Base-by-base conservation (phyloP, 2,797 vertebrate genomes). In the Dermochelys coriacea region DNA sequence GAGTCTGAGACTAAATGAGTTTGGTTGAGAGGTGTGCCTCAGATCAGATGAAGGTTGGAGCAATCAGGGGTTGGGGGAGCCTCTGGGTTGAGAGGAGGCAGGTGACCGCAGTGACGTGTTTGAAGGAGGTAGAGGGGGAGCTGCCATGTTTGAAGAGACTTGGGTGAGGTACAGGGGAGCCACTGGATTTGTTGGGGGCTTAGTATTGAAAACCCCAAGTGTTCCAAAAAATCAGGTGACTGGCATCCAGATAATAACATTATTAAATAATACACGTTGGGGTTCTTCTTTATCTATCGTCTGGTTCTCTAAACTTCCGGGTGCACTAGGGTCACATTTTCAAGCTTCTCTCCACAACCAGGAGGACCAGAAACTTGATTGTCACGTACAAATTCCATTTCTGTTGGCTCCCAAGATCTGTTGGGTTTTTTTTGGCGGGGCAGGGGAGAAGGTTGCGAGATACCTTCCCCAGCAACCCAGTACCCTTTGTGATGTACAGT, bases 371-470 rank as follows among this genome's bases (percentile, higher is more conserved):
- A 85, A 75, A 54, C 19, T 14, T 1, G 1, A 84, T n/a, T 23
- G 75, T 59, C 34, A 14, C 47, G 80, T 59, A 41, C 41, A 41
- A 41, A 41, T 54, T 4, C 6, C 0, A 0, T 31, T 8, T 3
- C 37, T 1, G 0, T 0, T 19, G 52, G 64, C 27, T 64, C 57
- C 77, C 77, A 75, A n/a, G 11, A 3, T 37, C n/a, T 18, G 31
- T 37, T 4, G n/a, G 5, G n/a, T n/a, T 41, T 5, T 41, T 59
- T 10, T 4, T 37, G 18, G 51, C 2, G 18, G 16, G 51, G 16
- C 47, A 47, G 7, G 6, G 47, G 47, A 41, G 6, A 16, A 55
- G 12, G 54, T 55, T 55, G 54, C 55, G 10, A 27, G 54, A 55
- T 55, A 27, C 16, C 50, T 51, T 51, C 18, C 50, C 50, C 50